Base-by-base conservation (phyloP, 2,113 vertebrate species). In the Sprattus sprattus region DNA sequence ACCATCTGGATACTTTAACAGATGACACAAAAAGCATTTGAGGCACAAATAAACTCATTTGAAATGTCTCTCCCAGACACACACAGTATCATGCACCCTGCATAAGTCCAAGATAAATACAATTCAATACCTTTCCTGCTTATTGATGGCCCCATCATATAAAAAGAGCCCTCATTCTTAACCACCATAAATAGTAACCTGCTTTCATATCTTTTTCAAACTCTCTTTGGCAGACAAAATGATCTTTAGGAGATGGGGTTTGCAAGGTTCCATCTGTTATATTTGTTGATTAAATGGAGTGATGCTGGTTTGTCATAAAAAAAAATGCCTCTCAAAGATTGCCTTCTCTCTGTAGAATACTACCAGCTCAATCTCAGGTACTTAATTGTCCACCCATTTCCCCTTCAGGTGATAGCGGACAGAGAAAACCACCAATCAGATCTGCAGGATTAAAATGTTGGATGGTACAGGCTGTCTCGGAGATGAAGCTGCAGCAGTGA, bases 161-260 rank as follows among this genome's bases (percentile, higher is more conserved):
- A 25, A 82, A 64, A 60, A 28, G 28, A 84, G 80, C 71, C 54
- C 57, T 87, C 54, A 82, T 71, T 85, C 52, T 45, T 22, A 54
- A 39, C 28, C 3, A 5, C 32, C 11, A 50, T 44, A 83, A 81
- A 87, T 87, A 44, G 44, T 18, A 81, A 45, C 80, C 64, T 67
- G 64, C 64, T 16, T 82, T 39, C 15, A 85, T 32, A 22, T 32
- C 15, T 44, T 45, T 54, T 52, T 28, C 49, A 64, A 50, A 84
- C 44, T 45, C 45, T 67, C 75, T 64, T 47, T 22, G 28, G 52
- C 22, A 84, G 45, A 87, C 81, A 18, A 84, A 87, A 32, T 45
- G 75, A 64, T 84, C 50, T 87, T 81, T 84, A 13, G 52, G 28
- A 81, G 71, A 84, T 80, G 44, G 44, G 81, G 60, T 45, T 22